Evolutionary conservation across 1,140 invertebrate species (phyloP), one percentile per base, ranked within the genome.

Genomic region (Caenorhabditis latens): DNA sequence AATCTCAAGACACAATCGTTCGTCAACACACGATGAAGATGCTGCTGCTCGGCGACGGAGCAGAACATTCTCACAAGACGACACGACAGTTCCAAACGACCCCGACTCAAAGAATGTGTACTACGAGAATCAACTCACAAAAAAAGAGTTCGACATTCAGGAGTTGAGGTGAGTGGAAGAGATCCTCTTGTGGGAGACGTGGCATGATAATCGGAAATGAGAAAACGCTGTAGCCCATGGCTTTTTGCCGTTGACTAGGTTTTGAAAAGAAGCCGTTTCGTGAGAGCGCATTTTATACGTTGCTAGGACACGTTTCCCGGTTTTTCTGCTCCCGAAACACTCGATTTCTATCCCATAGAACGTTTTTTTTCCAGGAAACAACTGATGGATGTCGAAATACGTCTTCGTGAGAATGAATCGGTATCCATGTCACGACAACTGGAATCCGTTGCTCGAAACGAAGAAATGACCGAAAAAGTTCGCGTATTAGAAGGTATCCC

Each of bases 31-130:
- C n/a, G 71, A 79, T 16, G 71, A 79, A 11, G 71, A 79, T 42
- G 7, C 21, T 3, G 43, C 65, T 8, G 9, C 71, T 50, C 71
- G 71, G 21, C 13, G 71, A 24, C 13, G 71, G 11, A 79, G 71
- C n/a, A 79, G 71, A 79, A 79, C 71, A 24, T 79, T 50, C 40
- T 79, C 71, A 53, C 71, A 79, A 50, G 71, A 79, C 24, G 71
- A 79, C n/a, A 24, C 71, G 5, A 40, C 46, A 24, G 71, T 79
- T 14, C 71, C 71, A 9, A 79, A 79, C 24, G 71, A 79, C 24
- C 71, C 71, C 11, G 71, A 79, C 24, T 79, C 71, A 4, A 79
- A 79, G n/a, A 79, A 79, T 79, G 71, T 79, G 13, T 79, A 79
- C 40, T 79, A 79, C 24, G 71, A 79, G 46, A 79, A 79, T 79